Base-by-base conservation (phyloP, 35 echinoderm and acorn worm genomes). In the Heliocidaris tuberculata region DNA sequence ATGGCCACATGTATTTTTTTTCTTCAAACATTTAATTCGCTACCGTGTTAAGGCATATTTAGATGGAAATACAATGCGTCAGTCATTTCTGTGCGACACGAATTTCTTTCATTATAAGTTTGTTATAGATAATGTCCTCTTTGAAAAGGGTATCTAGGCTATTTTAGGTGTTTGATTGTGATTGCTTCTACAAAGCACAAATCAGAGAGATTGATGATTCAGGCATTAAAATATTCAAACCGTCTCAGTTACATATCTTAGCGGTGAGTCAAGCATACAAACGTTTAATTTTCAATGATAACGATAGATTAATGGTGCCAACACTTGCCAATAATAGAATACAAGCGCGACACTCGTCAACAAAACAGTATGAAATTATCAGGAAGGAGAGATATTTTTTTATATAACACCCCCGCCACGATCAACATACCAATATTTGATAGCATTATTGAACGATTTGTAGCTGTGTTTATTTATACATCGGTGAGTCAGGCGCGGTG, bases 221-320 rank as follows among this genome's bases (percentile, higher is more conserved):
- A 78, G 65, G 19, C 27, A 27, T 78, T 7, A 42, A 78, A 78
- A 78, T 78, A 78, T 78, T 78, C 65, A n/a, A 19, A 19, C 19
- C 7, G 24, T 71, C 61, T 71, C 61, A 27, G 21, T n/a, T 19
- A 78, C 65, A 78, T 78, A 78, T 78, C 65, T n/a, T 2, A 19
- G 65, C 27, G 27, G 27, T 78, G 65, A 78, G 19, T 78, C 65
- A 78, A 56, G 15, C 10, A 56, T 56, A 56, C 52, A 56, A 78
- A 78, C 27, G 27, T 78, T 78, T 24, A 27, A 78, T 78, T 78
- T n/a, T 24, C 21, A 78, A 78, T 78, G 21, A 78, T 78, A 78
- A 78, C 15, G 65, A 78, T 78, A 78, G 65, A 78, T 78, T 78
- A 78, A 78, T 78, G 65, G 65, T 21, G 65, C 65, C 65, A 78